phyloP scores from a whole-genome alignment of 2,888 invertebrate species.

The Norana najaformis region DNA sequence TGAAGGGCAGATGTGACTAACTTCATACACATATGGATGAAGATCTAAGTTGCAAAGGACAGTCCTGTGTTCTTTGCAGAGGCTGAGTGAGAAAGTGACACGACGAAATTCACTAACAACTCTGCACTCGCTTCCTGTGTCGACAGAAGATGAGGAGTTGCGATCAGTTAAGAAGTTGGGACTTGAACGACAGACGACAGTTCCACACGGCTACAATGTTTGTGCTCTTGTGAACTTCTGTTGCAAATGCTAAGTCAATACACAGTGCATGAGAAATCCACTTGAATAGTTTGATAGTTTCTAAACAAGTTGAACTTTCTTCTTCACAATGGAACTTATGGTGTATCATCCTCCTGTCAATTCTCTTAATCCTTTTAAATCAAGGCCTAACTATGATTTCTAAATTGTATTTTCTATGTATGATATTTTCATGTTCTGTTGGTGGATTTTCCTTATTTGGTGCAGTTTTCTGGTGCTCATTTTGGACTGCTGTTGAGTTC shows the following conservation, averaged over 20 bases:
- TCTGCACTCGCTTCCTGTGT: conserved; percentile 55
- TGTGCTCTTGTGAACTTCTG: too few relatives aligned
- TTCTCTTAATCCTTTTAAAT: neutral
- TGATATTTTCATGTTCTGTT: neutral
- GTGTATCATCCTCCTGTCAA: neutral
- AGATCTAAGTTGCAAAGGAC: too few relatives aligned
- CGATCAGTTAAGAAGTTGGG: conserved; percentile 23
- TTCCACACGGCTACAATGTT: conserved; percentile 60
- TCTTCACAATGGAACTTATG: neutral
- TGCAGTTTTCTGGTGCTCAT: too few relatives aligned
- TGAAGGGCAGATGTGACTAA: too few relatives aligned
- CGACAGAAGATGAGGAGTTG: conserved; percentile 9
- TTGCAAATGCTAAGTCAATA: neutral
- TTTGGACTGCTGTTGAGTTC: too few relatives aligned
- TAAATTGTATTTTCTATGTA: neutral
- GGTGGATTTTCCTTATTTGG: neutral
- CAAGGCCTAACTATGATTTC: too few relatives aligned
- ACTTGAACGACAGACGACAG: conserved; percentile 57
- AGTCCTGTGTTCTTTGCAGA: neutral
- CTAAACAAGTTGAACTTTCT: neutral
- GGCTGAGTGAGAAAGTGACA: conserved; percentile 43
- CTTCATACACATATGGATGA: too few relatives aligned
- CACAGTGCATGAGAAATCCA: neutral
- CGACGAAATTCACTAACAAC: conserved; percentile 60
- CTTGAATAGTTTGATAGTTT: too few relatives aligned